Conservation (phyloP, 2,113 vertebrate species). For the Numenius arquata region DNA sequence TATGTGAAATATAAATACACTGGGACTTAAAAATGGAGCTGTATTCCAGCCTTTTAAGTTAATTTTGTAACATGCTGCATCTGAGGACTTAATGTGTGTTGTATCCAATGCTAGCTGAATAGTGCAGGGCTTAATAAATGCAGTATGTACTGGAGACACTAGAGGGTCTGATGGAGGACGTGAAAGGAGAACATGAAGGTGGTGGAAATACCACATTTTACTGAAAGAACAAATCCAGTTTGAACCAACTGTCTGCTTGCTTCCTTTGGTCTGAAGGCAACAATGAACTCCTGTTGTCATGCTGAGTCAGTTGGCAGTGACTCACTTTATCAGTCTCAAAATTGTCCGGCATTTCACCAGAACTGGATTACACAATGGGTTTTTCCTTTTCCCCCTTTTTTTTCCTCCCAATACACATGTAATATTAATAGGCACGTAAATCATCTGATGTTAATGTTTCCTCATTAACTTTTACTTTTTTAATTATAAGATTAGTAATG, state of each 20-base stretch:
- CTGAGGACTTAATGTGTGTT: conserved; percentile 33
- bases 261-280: conserved; percentile 44
- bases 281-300: conserved; percentile 60
- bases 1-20: conserved; percentile 70
- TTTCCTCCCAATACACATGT: conserved; percentile 1
- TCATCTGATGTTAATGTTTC: conserved; percentile 18
- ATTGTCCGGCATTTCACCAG: conserved; percentile 55
- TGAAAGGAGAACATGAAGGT: background rate
- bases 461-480: conserved; percentile 61
- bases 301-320: conserved; percentile 66
- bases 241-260: conserved; percentile 20
- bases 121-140: conserved; percentile 26
- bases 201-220: conserved; percentile 32
- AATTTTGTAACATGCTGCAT: conserved; percentile 59
- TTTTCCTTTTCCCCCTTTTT: background rate
- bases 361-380: conserved; percentile 41
- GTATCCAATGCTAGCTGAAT: conserved; percentile 4
- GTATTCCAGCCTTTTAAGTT: conserved; percentile 67
- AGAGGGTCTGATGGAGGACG: background rate
- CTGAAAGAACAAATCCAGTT: conserved; percentile 30
- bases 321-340: conserved; percentile 54
- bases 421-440: conserved; percentile 38
- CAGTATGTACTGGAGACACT: conserved; percentile 8
- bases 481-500: conserved; percentile 50
- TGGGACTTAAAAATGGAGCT: conserved; percentile 63